These are phyloP conservation scores for Melanotaenia pygmaea DNA, from an alignment of 2,797 vertebrate genomes.

Conservation along the genomic window DNA sequence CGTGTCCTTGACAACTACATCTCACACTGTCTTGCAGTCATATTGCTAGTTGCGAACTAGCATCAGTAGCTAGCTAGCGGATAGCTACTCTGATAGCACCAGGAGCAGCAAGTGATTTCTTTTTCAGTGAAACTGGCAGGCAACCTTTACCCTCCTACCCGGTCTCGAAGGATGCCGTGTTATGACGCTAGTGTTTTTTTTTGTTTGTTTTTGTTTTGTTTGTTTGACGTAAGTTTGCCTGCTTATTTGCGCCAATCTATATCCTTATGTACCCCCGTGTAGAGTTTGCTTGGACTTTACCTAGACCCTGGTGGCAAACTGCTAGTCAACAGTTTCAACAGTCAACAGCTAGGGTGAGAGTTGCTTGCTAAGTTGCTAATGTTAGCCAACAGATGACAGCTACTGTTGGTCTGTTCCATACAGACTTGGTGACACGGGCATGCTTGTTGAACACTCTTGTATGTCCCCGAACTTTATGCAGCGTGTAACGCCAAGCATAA, in stretches of 20 bases:
- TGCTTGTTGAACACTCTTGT: background rate
- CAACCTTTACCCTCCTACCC: constrained; percentile 25
- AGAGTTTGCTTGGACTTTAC: constrained; percentile 51
- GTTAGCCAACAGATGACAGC: constrained; percentile 37
- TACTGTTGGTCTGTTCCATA: background rate
- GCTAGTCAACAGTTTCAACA: constrained; percentile 49
- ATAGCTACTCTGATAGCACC: constrained; percentile 47
- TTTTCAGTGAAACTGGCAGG: constrained; percentile 42
- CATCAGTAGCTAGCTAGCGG: constrained; percentile 68
- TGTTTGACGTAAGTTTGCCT: constrained; percentile 14
- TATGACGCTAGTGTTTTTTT: constrained; percentile 1
- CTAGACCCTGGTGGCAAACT: constrained; percentile 45
- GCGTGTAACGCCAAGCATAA: background rate
- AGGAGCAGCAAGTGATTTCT: constrained; percentile 65
- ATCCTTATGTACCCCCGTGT: constrained; percentile 24
- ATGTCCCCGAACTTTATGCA: background rate
- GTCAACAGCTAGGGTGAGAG: constrained; percentile 41
- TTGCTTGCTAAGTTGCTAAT: constrained; percentile 19
- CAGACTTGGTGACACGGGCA: background rate
- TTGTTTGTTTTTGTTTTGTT: too few species aligned
- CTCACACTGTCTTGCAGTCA: constrained; percentile 29
- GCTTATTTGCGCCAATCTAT: background rate
- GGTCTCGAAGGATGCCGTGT: constrained; percentile 20
- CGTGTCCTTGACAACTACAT: constrained; percentile 37
- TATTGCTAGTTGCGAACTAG: constrained; percentile 62